A percentile compares a stretch with the other conserved stretches of the same genome.
Conservation (phyloP, 2,888 invertebrate species). For the Drosophila neotestacea region DNA sequence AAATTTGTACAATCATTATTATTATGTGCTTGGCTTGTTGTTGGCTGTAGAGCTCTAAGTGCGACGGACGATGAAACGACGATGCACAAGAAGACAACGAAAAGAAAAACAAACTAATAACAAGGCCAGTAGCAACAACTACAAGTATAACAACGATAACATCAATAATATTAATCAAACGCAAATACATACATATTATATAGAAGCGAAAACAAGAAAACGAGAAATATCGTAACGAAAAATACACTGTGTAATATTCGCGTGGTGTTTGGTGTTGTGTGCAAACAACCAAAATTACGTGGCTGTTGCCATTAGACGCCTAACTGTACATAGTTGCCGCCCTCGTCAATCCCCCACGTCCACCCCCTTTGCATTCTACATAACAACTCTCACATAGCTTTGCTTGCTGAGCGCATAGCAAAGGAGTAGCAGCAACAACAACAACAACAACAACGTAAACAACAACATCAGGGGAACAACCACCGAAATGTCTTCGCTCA, state of each 20-base stretch:
- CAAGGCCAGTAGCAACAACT: conserved; percentile 20
- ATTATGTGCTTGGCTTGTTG: conserved; percentile 47
- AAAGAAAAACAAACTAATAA: conserved; percentile 66
- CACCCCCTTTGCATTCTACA: not conserved
- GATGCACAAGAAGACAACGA: conserved; percentile 58
- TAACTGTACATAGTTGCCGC: conserved; percentile 33
- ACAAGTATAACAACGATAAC: conserved; percentile 20
- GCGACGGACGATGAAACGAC: conserved; percentile 48
- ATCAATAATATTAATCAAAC: conserved; percentile 23
- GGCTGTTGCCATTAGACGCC: conserved; percentile 20
- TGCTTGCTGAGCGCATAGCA: conserved; percentile 34
- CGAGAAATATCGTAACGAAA: conserved; percentile 49
- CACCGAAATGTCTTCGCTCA: conserved; percentile 92
- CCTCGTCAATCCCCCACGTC: not conserved
- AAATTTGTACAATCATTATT: conserved; percentile 58
- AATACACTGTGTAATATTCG: conserved; percentile 43
- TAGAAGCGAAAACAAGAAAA: conserved; percentile 36
- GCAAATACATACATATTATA: conserved; percentile 30
- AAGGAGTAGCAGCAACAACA: conserved; percentile 42
- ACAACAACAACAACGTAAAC: conserved; percentile 16
- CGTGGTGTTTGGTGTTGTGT: conserved; percentile 23
- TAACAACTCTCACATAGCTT: conserved; percentile 7
- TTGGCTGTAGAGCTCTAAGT: conserved; percentile 45
- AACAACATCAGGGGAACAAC: conserved; percentile 35
- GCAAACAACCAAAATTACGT: conserved; percentile 40